Percentiles rank a stretch among this genome's conserved stretches.
Conservation (phyloP, 2,113 vertebrate genomes). For the Alethe castanea region DNA sequence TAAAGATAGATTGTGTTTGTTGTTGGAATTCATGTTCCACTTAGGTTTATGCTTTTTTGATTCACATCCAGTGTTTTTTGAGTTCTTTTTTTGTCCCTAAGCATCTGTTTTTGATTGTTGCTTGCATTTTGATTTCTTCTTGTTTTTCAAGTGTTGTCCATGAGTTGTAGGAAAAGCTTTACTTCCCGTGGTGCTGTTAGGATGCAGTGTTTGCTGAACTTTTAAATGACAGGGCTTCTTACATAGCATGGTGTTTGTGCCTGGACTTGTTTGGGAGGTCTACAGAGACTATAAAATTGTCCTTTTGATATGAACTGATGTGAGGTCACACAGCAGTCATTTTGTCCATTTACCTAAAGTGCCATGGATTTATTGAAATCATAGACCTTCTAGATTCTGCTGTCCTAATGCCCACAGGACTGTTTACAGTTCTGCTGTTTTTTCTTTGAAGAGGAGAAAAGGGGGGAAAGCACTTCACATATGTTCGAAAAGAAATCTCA, state of each 20-base stretch:
- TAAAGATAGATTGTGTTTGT: neutral
- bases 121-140: neutral
- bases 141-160: neutral
- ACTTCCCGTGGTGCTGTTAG: neutral
- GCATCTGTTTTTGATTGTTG: neutral
- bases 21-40: neutral
- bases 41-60: neutral
- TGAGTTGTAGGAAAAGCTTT: neutral
- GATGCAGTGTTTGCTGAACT: neutral
- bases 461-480: accelerated
- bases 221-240: neutral
- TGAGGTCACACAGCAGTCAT: neutral
- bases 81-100: neutral
- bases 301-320: neutral
- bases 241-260: accelerated
- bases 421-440: neutral
- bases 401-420: neutral
- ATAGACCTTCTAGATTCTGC: neutral
- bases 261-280: neutral
- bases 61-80: neutral
- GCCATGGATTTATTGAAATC: neutral
- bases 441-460: neutral
- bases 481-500: neutral
- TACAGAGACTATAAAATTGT: neutral
- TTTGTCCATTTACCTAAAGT: neutral